Conservation (phyloP, 1,140 invertebrate genomes). For the Uloborus diversus region DNA sequence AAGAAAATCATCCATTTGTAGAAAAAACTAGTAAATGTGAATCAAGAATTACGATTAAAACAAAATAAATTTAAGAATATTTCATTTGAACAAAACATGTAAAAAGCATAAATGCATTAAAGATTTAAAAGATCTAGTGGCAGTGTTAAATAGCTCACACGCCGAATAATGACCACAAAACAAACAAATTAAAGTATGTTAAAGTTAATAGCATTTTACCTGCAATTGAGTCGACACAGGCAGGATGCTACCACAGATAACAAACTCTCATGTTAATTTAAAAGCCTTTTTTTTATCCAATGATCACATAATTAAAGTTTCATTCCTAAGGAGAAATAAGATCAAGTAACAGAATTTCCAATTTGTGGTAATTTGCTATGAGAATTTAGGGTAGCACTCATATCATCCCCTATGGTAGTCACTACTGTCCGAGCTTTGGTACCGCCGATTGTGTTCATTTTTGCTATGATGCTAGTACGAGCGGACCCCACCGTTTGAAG, state of each 20-base stretch:
- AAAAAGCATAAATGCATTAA: conserved; percentile 36
- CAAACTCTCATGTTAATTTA: neutral
- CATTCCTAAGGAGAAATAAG: conserved; percentile 20
- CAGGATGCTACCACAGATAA: neutral
- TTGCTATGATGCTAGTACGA: conserved; percentile 56
- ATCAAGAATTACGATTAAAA: neutral
- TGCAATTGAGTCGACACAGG: neutral
- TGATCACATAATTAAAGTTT: conserved; percentile 8
- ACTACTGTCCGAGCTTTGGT: conserved; percentile 60
- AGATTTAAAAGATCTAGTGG: conserved; percentile 15
- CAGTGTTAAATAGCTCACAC: conserved; percentile 46
- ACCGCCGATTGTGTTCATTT: conserved; percentile 58
- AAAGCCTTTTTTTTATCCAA: neutral
- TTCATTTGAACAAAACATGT: conserved; percentile 9
- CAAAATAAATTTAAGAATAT: conserved; percentile 7
- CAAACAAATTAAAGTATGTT: conserved; percentile 24
- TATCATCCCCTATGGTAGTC: conserved; percentile 61
- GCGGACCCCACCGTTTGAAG: conserved; percentile 29
- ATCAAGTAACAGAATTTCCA: conserved; percentile 61
- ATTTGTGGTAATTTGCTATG: conserved; percentile 62
- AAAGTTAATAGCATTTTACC: conserved; percentile 41
- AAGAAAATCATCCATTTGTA: no score
- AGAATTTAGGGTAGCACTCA: conserved; percentile 59
- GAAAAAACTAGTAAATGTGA: no score
- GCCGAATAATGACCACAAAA: conserved; percentile 16